Conservation (phyloP, 2,113 vertebrate genomes). For the Leucosticte australis region DNA sequence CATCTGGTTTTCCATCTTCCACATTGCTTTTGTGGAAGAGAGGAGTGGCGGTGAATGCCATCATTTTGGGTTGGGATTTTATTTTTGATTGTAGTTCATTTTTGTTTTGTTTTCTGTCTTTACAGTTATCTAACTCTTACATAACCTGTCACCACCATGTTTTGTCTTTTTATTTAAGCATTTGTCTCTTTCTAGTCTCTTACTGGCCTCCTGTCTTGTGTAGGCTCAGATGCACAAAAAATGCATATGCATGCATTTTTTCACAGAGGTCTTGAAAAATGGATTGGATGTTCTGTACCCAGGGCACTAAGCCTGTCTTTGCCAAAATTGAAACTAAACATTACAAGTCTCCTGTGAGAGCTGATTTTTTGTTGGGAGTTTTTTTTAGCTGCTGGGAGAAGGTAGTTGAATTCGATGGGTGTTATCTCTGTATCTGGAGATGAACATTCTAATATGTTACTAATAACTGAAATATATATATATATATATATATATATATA, state of each 20-base stretch:
- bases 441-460: not conserved
- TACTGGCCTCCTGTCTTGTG: not conserved
- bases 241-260: not conserved
- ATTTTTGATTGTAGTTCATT: not conserved
- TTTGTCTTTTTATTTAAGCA: not conserved
- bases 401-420: not conserved
- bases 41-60: fast-evolving
- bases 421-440: not conserved
- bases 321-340: not conserved
- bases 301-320: not conserved
- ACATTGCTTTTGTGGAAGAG: not conserved
- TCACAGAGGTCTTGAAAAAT: not conserved
- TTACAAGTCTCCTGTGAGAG: not conserved
- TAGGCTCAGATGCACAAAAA: not conserved
- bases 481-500: not conserved
- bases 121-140: not conserved
- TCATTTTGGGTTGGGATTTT: not conserved
- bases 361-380: not conserved
- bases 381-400: not conserved
- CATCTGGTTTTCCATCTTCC: not conserved
- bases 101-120: not conserved
- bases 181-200: not conserved
- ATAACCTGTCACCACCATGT: not conserved
- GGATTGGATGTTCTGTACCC: not conserved
- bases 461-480: not conserved